Conservation (phyloP, 2,797 vertebrate genomes). For the Podargus strigoides region DNA sequence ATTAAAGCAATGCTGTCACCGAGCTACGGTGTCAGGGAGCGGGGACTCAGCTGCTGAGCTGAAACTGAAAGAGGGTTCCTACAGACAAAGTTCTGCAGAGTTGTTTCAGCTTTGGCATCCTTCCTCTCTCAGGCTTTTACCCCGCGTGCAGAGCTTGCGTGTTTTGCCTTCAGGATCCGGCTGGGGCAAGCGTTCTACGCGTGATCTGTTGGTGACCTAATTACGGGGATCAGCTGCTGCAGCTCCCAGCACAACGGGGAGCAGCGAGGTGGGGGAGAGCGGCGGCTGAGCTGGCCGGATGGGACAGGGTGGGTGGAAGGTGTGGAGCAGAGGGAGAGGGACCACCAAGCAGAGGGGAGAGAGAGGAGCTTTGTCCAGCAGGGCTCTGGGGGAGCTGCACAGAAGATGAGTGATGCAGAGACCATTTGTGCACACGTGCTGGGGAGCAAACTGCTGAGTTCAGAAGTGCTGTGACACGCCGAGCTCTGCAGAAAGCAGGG, state of each 20-base stretch:
- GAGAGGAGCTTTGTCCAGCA: neutral
- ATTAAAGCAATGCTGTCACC: constrained; percentile 40
- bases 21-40: neutral
- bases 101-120: neutral
- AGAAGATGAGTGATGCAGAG: neutral
- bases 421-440: fast-evolving
- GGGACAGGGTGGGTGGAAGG: neutral
- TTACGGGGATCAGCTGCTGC: constrained; percentile 48
- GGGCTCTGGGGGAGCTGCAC: no score
- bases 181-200: neutral
- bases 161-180: neutral
- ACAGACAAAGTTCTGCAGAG: neutral
- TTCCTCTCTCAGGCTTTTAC: neutral
- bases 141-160: neutral
- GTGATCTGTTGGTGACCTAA: constrained; percentile 53
- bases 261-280: neutral
- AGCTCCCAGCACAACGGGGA: neutral
- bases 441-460: neutral
- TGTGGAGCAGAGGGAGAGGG: neutral
- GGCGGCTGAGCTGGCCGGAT: fast-evolving
- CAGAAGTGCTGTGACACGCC: neutral
- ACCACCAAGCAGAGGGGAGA: neutral
- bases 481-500: neutral
- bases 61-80: neutral
- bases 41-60: constrained; percentile 17